Base-by-base conservation (phyloP, 2,888 invertebrate species). In the Caenorhabditis uteleia region DNA sequence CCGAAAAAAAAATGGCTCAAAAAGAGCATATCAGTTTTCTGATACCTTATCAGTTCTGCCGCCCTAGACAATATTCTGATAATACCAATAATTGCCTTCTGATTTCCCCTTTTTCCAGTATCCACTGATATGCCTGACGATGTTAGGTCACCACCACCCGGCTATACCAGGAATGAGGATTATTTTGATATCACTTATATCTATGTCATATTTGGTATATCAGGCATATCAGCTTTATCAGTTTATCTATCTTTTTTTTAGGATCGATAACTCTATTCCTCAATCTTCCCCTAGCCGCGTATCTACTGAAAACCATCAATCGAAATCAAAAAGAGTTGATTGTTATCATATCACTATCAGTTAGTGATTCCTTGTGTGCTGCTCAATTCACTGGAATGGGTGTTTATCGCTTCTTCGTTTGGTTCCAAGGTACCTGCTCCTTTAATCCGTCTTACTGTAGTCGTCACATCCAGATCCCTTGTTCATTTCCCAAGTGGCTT, bases 311-410 rank as follows among this genome's bases (percentile, higher is more conserved):
- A 44, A 62, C 56, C 5, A 54, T 51, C 5, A 43, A 26, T 3
- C 56, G 36, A 26, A 62, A 47, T 29, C 62, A 62, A 27, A 62
- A 62, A 34, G 62, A 62, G 26, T 47, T 62, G 2, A 56, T 62
- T 29, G 46, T 62, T 0, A 62, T 62, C 0, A 56, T 62, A 3
- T 46, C 51, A 1, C 23, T 62, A 16, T 42, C 62, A 5, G 18
- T 62, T 16, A 56, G 56, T 43, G 62, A 62, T 44, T 50, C 44
- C 4, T 36, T 48, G 2, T 49, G 62, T 25, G 62, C 51, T 10
- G 48, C 33, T 1, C 62, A 62, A 38, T 62, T 62, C 38, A 7
- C 56, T 4, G 49, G 47, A 2, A 56, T 62, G 56, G 62, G 62
- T 26, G 51, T 51, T 10, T 50, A 38, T 29, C 33, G 62, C 14